Evolutionary conservation across 2,888 invertebrate genomes (phyloP).

Genomic region (Phengaris alcon): DNA sequence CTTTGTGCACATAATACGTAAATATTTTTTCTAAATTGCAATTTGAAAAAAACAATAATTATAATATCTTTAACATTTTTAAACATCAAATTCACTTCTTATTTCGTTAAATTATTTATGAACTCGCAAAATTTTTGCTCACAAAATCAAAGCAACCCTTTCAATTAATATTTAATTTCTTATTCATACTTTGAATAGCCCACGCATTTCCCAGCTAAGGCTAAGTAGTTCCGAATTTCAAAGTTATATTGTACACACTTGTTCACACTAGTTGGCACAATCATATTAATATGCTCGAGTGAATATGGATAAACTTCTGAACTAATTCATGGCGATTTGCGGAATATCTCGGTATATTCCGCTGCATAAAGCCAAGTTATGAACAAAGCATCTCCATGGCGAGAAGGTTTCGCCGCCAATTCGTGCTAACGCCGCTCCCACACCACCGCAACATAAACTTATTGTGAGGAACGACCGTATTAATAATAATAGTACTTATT

Average conservation of each 20-base stretch:
- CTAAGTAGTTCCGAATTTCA: not conserved
- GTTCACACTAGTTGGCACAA: slow-evolving; percentile 18
- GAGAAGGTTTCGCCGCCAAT: slow-evolving; percentile 9
- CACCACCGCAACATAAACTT: not conserved
- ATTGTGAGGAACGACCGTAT: slow-evolving; percentile 20
- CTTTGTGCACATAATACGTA: too few relatives aligned
- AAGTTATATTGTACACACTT: slow-evolving; percentile 4
- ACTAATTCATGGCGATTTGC: slow-evolving; percentile 27
- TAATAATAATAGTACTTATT: slow-evolving; percentile 14
- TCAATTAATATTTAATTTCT: too few relatives aligned
- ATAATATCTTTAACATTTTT: too few relatives aligned
- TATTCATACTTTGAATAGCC: too few relatives aligned
- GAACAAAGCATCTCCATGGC: slow-evolving; percentile 28
- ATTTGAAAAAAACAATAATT: too few relatives aligned
- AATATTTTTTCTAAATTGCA: too few relatives aligned
- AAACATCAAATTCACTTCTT: too few relatives aligned
- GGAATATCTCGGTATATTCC: slow-evolving; percentile 9
- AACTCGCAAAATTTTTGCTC: too few relatives aligned
- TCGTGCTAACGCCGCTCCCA: slow-evolving; percentile 5
- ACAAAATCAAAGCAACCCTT: too few relatives aligned
- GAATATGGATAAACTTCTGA: slow-evolving; percentile 27
- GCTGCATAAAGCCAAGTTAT: slow-evolving; percentile 22
- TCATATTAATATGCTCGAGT: slow-evolving; percentile 26
- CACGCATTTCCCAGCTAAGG: not conserved
- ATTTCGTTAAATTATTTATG: too few relatives aligned